phyloP scores from a whole-genome alignment of 2,113 vertebrate species.

The Amia ocellicauda region DNA sequence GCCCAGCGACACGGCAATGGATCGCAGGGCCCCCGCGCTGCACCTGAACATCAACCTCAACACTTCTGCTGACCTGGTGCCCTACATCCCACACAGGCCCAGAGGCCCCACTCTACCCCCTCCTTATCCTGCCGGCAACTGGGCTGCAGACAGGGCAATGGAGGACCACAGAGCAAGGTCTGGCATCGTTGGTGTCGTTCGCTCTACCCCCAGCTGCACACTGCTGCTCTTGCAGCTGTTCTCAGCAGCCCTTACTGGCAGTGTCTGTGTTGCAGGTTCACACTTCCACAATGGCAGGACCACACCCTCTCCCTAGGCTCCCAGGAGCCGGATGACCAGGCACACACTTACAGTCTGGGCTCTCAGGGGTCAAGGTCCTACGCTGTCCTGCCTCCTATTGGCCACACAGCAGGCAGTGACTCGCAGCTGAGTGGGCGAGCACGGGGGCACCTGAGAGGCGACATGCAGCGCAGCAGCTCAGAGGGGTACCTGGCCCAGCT shows the following conservation, averaged over 20 bases:
- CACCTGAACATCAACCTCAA: conserved; percentile 30
- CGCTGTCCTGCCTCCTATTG: conserved; percentile 60
- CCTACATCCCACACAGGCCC: conserved; percentile 22
- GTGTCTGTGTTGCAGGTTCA: conserved; percentile 36
- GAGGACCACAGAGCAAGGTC: too few relatives aligned
- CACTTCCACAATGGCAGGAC: conserved; percentile 24
- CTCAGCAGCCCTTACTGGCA: background rate
- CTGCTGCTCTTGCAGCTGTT: background rate
- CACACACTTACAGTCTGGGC: conserved; percentile 4
- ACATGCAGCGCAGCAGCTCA: conserved; percentile 50
- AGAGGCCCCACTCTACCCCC: conserved; percentile 17
- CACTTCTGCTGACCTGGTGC: conserved; percentile 20
- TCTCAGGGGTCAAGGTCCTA: conserved; percentile 27
- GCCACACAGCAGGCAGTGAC: conserved; percentile 30
- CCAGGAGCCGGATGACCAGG: conserved; percentile 16
- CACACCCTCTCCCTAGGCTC: conserved; percentile 28
- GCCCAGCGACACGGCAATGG: conserved; percentile 2
- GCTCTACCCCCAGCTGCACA: background rate
- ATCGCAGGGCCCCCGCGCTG: conserved; percentile 8
- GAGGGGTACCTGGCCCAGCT: conserved; percentile 63
- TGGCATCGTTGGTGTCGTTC: too few relatives aligned
- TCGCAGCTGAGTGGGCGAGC: conserved; percentile 27
- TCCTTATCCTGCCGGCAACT: conserved; percentile 10
- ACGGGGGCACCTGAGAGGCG: conserved; percentile 14
- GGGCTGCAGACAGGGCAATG: too few relatives aligned